These are phyloP conservation scores for Noctilio leporinus DNA, from an alignment of 2,113 vertebrate species.

Conservation along the genomic window DNA sequence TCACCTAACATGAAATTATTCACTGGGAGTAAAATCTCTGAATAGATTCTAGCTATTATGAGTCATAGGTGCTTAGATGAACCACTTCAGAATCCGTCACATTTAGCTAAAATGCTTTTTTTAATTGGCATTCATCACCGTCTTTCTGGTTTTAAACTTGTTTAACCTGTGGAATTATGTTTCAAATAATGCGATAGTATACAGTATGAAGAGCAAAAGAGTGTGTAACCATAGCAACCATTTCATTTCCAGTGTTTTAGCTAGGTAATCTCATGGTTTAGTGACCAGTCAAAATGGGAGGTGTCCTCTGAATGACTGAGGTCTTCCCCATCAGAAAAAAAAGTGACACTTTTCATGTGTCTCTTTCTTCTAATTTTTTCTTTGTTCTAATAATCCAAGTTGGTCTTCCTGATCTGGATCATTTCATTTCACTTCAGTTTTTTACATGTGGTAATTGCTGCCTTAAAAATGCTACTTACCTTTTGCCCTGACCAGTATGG, in stretches of 20 bases:
- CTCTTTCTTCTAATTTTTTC: neutral
- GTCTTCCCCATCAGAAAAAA: neutral
- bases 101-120: neutral
- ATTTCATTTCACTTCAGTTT: neutral
- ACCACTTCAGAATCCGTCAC: neutral
- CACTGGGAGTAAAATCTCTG: neutral
- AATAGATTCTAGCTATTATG: neutral
- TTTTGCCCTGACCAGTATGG: too few relatives aligned
- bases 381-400: neutral
- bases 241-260: neutral
- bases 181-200: neutral
- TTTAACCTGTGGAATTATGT: neutral
- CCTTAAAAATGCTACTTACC: neutral
- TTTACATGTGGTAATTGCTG: neutral
- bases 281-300: neutral
- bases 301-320: neutral
- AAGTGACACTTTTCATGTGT: neutral
- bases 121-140: neutral
- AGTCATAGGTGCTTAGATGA: neutral
- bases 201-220: neutral
- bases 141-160: conserved; percentile 16
- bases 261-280: neutral
- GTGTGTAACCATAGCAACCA: neutral
- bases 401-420: neutral
- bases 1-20: neutral